phyloP scores from a whole-genome alignment of 1,140 invertebrate species.

The Drosophila jambulina region DNA sequence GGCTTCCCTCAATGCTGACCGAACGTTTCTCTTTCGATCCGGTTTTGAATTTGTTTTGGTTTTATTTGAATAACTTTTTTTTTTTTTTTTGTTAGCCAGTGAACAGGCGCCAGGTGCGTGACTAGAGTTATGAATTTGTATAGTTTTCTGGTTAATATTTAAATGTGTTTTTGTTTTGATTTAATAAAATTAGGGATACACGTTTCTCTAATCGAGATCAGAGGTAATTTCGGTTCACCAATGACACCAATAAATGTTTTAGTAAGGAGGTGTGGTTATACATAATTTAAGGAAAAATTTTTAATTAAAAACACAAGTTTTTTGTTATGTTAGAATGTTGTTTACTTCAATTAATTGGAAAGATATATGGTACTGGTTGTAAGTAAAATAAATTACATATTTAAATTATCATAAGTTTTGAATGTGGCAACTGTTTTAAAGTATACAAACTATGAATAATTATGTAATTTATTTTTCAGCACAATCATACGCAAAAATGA shows the following conservation, averaged over 20 bases:
- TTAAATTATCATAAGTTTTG: not conserved
- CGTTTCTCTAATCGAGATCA: not conserved
- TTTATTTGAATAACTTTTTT: constrained; percentile 2
- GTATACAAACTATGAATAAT: not conserved
- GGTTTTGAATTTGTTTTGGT: constrained; percentile 41
- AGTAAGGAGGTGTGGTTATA: not conserved
- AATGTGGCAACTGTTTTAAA: not conserved
- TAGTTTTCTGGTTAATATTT: constrained; percentile 17
- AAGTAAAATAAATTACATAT: not conserved
- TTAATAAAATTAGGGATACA: not conserved
- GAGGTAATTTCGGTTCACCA: not conserved
- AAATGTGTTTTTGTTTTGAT: not conserved
- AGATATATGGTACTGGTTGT: too few relatives aligned
- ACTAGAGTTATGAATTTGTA: constrained; percentile 8
- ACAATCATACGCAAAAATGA: constrained; percentile 13
- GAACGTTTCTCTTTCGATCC: constrained; percentile 34
- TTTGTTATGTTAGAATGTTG: too few relatives aligned
- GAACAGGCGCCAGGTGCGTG: constrained; percentile 49
- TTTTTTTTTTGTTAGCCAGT: not conserved
- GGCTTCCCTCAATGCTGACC: constrained; percentile 37
- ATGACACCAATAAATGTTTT: not conserved
- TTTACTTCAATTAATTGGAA: not conserved
- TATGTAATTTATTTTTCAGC: not conserved
- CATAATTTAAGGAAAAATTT: not conserved
- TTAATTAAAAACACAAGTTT: not conserved